These are phyloP conservation scores for Phylloscopus trochiloides DNA, from an alignment of 2,113 vertebrate species.

Conservation along the genomic window DNA sequence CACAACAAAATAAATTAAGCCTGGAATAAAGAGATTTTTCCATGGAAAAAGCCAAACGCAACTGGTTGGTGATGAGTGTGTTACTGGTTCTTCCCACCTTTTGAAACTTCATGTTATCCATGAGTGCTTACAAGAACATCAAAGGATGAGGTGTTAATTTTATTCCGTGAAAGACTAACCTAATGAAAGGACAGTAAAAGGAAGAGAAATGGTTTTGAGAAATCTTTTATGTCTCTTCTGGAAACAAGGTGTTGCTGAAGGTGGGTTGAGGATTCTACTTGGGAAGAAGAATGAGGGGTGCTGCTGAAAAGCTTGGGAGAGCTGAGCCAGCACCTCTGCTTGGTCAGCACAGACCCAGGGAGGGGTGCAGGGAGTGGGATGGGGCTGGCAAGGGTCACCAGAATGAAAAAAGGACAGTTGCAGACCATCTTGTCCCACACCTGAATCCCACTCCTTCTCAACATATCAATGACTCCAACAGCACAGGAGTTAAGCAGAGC, in stretches of 20 bases:
- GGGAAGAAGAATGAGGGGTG: background rate
- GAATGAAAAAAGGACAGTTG: background rate
- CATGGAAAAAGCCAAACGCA: fast-evolving
- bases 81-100: background rate
- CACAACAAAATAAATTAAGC: background rate
- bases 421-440: background rate
- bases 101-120: background rate
- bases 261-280: background rate
- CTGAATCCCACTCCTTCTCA: background rate
- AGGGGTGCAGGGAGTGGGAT: fast-evolving
- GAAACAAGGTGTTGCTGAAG: background rate
- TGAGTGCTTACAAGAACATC: background rate
- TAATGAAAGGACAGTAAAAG: background rate
- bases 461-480: background rate
- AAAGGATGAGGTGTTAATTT: background rate
- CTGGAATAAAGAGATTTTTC: background rate
- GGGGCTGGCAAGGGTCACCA: background rate
- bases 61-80: background rate
- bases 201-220: background rate
- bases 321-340: background rate
- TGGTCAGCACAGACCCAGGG: fast-evolving
- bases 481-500: background rate
- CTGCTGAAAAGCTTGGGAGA: background rate
- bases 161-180: background rate
- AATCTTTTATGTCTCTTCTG: background rate